Evolutionary conservation across 1,140 invertebrate genomes (phyloP), one percentile per base, ranked within the genome.

Genomic region (Atta texana): DNA sequence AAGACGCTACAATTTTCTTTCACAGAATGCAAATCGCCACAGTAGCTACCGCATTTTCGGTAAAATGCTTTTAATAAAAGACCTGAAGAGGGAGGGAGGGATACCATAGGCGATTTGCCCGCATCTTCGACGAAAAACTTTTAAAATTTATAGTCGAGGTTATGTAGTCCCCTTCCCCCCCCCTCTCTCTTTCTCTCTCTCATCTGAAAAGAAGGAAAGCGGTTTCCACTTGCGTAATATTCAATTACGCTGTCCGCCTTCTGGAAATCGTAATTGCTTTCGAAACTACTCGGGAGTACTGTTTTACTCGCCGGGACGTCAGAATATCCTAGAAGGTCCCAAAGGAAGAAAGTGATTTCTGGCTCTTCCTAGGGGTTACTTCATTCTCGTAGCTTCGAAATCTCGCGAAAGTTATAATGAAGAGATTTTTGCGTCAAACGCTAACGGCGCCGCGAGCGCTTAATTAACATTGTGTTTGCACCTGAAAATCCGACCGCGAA

Each of bases 401-500:
- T 89, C 90, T 92, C 88, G 51, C 76, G 71, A 68, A 92, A 92
- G 89, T 92, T 91, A 90, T 90, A 92, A 92, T 90, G 90, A 92
- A 92, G 89, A 89, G 86, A 92, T 92, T 92, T 92, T 92, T 92
- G 78, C 90, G 85, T 77, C 86, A 53, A 59, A 39, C 66, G n/a
- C 72, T 51, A 10, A 53, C 72, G 76, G 31, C 28, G 49, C 21
- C 10, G 55, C 39, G 66, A 69, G 64, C 82, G 85, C 86, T 92
- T 92, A 92, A 92, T 92, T 92, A 92, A 92, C 90, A 91, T 91
- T 91, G 90, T 91, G 91, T 92, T 92, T 92, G 89, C 92, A 87
- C 28, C 86, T 55, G 53, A 55, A 72, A 89, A 92, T 75, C 81
- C 89, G 57, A 71, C 49, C 24, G 49, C n/a, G 77, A 76, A 24